Percentiles rank a stretch among this genome's conserved stretches.
Evolutionary conservation across 2,797 vertebrate species (phyloP).

Genomic region (Periparus ater): DNA sequence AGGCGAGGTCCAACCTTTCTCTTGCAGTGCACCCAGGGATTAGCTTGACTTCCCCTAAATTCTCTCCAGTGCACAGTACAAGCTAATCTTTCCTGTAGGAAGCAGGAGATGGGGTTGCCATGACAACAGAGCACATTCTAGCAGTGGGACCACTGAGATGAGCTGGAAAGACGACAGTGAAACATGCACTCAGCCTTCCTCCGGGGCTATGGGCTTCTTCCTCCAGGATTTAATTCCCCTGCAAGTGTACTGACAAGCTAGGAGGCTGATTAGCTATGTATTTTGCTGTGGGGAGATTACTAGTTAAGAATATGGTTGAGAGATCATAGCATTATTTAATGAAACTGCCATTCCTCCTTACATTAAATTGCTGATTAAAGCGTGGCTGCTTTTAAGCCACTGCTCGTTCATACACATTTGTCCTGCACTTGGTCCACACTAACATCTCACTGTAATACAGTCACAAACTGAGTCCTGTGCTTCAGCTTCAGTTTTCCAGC

Average conservation of each 20-base stretch:
- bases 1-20: constrained; percentile 84
- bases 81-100: constrained; percentile 87
- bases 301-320: constrained; percentile 63
- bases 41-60: constrained; percentile 85
- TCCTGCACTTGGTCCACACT: background rate
- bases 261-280: constrained; percentile 72
- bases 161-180: constrained; percentile 81
- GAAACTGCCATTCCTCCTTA: constrained; percentile 55
- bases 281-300: constrained; percentile 69
- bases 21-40: constrained; percentile 83
- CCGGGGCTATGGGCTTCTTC: constrained; percentile 72
- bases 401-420: background rate
- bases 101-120: constrained; percentile 85
- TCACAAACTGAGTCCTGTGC: background rate
- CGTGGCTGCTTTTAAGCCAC: constrained; percentile 48
- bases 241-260: constrained; percentile 70
- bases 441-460: background rate
- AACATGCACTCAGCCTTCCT: constrained; percentile 78
- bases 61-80: constrained; percentile 83
- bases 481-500: constrained; percentile 11
- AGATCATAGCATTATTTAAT: constrained; percentile 70
- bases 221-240: constrained; percentile 76
- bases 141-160: constrained; percentile 82
- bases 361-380: constrained; percentile 48
- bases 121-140: constrained; percentile 85